Percentiles rank a stretch among this genome's conserved stretches.
These are phyloP conservation scores for Drosophila littoralis DNA, from an alignment of 1,140 invertebrate species.

Conservation along the genomic window DNA sequence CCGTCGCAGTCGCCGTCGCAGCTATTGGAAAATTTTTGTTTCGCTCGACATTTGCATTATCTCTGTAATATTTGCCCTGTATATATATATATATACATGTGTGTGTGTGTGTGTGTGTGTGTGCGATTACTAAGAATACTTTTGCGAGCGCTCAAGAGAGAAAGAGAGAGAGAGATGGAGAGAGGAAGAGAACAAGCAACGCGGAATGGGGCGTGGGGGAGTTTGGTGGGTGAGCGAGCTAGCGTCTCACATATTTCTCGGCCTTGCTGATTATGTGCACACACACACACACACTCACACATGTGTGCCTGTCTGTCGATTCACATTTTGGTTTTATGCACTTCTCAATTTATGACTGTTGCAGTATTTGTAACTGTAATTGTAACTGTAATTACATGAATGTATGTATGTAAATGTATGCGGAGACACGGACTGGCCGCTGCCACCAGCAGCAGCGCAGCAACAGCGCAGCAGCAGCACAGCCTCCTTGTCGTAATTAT, in stretches of 20 bases:
- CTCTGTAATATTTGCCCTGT: slow-evolving; percentile 33
- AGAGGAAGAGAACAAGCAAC: slow-evolving; percentile 13
- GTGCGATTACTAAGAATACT: slow-evolving; percentile 29
- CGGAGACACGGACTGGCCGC: slow-evolving; percentile 50
- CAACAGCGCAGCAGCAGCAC: too few species aligned
- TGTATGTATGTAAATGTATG: slow-evolving; percentile 27
- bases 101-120: slow-evolving; percentile 14
- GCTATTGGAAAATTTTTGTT: slow-evolving; percentile 73
- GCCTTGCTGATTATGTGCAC: slow-evolving; percentile 70
- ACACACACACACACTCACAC: neutral
- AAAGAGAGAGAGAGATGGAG: slow-evolving; percentile 8
- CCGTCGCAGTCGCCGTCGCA: slow-evolving; percentile 12
- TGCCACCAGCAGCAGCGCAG: slow-evolving; percentile 4
- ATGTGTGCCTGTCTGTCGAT: slow-evolving; percentile 15
- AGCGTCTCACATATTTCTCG: slow-evolving; percentile 43
- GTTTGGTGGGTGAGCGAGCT: slow-evolving; percentile 21
- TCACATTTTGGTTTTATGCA: slow-evolving; percentile 17
- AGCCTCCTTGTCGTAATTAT: slow-evolving; percentile 75
- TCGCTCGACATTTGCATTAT: slow-evolving; percentile 66
- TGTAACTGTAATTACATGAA: slow-evolving; percentile 17
- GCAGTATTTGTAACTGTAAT: slow-evolving; percentile 16
- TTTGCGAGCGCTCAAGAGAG: neutral
- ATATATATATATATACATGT: neutral
- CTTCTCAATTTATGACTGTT: slow-evolving; percentile 13
- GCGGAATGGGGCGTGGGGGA: slow-evolving; percentile 12